phyloP scores from a whole-genome alignment of 37 sponge, comb jelly and placozoan genomes.

The Aphrocallistes beatrix region DNA sequence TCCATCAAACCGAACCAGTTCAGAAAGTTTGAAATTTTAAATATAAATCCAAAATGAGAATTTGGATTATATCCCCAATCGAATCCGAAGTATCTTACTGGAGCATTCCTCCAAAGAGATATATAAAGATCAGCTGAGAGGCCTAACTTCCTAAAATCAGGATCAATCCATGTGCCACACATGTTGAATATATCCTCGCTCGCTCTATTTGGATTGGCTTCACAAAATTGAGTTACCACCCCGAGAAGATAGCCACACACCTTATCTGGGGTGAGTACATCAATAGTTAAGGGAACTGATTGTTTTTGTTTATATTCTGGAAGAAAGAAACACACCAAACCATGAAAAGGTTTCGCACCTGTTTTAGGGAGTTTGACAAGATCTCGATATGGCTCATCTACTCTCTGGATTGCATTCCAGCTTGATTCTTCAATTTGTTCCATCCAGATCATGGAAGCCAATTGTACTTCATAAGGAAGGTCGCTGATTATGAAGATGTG shows the following conservation, averaged over 20 bases:
- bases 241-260: background rate
- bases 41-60: too few relatives aligned
- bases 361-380: background rate
- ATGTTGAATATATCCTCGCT: background rate
- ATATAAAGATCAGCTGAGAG: background rate
- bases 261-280: background rate
- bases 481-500: background rate
- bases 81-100: background rate
- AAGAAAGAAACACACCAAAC: background rate
- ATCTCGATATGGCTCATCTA: background rate
- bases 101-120: background rate
- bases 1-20: background rate
- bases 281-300: background rate
- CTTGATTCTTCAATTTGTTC: background rate
- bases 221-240: background rate
- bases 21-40: background rate
- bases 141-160: background rate
- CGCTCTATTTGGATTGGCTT: background rate
- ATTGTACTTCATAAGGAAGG: background rate
- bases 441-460: background rate
- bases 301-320: background rate
- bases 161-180: background rate
- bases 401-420: background rate
- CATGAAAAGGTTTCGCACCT: background rate
- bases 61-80: background rate